These are phyloP conservation scores for Danio kyathit DNA, from an alignment of 2,797 vertebrate genomes.

Conservation along the genomic window DNA sequence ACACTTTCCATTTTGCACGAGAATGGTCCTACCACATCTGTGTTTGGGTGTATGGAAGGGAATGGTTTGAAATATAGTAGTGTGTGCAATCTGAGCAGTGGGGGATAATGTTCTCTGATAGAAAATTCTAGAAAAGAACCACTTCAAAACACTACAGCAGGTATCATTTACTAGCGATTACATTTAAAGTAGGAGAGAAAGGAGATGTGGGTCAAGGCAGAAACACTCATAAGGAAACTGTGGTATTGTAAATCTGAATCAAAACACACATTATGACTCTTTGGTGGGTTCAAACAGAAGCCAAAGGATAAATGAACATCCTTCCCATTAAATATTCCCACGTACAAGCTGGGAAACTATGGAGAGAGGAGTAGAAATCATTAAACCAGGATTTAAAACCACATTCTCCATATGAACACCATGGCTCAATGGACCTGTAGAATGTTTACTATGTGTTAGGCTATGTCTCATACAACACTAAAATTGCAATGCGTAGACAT, in stretches of 20 bases:
- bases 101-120: slow-evolving; percentile 44
- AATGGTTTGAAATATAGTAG: slow-evolving; percentile 42
- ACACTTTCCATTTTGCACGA: slow-evolving; percentile 28
- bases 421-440: not conserved
- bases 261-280: slow-evolving; percentile 23
- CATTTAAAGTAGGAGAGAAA: slow-evolving; percentile 28
- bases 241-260: slow-evolving; percentile 8
- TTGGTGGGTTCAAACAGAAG: slow-evolving; percentile 57
- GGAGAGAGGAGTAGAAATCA: not conserved
- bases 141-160: slow-evolving; percentile 40
- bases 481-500: slow-evolving; percentile 1
- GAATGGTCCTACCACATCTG: slow-evolving; percentile 3
- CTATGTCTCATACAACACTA: not conserved
- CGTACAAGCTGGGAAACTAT: slow-evolving; percentile 61
- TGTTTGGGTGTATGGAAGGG: slow-evolving; percentile 17
- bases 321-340: slow-evolving; percentile 64
- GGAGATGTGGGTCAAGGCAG: not conserved
- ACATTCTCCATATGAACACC: not conserved
- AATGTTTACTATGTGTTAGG: not conserved
- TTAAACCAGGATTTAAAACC: not conserved
- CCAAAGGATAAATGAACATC: slow-evolving; percentile 73
- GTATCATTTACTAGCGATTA: slow-evolving; percentile 36
- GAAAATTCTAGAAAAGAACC: slow-evolving; percentile 43
- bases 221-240: slow-evolving; percentile 12
- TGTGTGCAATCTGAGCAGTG: slow-evolving; percentile 47